These are phyloP conservation scores for Zelostemma sp. DNA, from an alignment of 1,140 invertebrate species.

Conservation along the genomic window DNA sequence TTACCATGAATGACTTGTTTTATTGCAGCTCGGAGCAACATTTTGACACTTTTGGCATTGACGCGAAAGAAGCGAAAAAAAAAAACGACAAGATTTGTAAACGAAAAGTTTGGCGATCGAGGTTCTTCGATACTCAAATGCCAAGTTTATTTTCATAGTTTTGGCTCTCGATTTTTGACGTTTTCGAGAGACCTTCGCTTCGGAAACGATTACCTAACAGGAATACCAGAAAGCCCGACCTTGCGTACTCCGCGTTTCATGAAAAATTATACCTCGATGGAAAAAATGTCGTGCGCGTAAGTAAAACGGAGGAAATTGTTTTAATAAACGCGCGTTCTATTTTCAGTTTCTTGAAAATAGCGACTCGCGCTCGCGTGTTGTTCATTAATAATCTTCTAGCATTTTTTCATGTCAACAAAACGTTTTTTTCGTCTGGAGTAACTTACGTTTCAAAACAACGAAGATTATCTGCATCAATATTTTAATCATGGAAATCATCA, in stretches of 20 bases:
- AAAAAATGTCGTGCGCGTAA: no score
- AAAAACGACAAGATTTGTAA: neutral
- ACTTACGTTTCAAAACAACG: no score
- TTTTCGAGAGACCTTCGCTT: conserved; percentile 9
- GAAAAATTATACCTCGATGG: no score
- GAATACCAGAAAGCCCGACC: neutral
- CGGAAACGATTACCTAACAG: neutral
- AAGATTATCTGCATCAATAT: no score
- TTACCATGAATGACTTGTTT: conserved; percentile 2
- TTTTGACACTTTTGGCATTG: neutral
- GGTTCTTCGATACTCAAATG: conserved; percentile 9
- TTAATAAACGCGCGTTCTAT: no score
- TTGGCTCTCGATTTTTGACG: conserved; percentile 10
- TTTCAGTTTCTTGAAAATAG: no score
- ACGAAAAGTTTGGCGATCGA: neutral
- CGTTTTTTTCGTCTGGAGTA: no score
- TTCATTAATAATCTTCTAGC: no score
- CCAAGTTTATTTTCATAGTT: conserved; percentile 21
- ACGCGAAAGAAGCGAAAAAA: neutral
- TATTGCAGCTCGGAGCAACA: conserved; percentile 8
- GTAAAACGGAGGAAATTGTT: neutral
- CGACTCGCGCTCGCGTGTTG: no score
- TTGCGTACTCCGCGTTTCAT: neutral
- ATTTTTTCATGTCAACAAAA: no score
- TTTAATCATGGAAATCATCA: no score